Evolutionary conservation across 1,140 invertebrate species (phyloP), one percentile per base, ranked within the genome.

Genomic region (Tigriopus japonicus): DNA sequence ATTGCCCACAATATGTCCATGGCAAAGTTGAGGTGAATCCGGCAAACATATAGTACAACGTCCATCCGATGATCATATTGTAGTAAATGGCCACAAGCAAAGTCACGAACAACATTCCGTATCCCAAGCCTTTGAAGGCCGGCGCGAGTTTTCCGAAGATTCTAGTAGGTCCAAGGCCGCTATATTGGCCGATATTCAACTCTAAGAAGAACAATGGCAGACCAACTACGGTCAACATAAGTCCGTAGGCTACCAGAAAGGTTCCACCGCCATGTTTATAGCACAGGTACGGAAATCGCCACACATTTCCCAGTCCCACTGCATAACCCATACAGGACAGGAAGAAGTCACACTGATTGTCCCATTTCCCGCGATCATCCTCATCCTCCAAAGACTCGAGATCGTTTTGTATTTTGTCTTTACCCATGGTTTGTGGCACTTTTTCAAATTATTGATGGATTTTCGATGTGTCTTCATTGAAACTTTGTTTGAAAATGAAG

Each of bases 11-110:
- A 15, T 58, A 42, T n/a, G 82, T 79, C 86, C 86, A 88, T 0
- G 85, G 85, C 54, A 87, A 69, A 64, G 79, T 76, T 58, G 70
- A 77, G 42, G 73, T 74, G 65, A 87, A 79, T 5, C 94, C 98
- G 49, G 90, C 85, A 63, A 80, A 80, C 73, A 97, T 93, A 74
- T 90, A 98, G 62, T 94, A 82, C 49, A 98, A 77, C 10, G 92
- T 86, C 92, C 93, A 98, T 10, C 93, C 92, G 66, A 98, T 95
- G 70, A 98, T 94, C 1, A 98, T 89, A 73, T 98, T 98, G 75
- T 98, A 98, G 73, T 95, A 98, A 74, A 98, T 96, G 71, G 96
- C 93, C 62, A 96, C 92, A 76, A 97, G 96, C 72, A 98, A 95
- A 12, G 93, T 91, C 62, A 24, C 28, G 15, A 24, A 17, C 6